Evolutionary conservation across 2,888 invertebrate species (phyloP), one percentile per base, ranked within the genome.

Genomic region (Drosophila bunnanda): DNA sequence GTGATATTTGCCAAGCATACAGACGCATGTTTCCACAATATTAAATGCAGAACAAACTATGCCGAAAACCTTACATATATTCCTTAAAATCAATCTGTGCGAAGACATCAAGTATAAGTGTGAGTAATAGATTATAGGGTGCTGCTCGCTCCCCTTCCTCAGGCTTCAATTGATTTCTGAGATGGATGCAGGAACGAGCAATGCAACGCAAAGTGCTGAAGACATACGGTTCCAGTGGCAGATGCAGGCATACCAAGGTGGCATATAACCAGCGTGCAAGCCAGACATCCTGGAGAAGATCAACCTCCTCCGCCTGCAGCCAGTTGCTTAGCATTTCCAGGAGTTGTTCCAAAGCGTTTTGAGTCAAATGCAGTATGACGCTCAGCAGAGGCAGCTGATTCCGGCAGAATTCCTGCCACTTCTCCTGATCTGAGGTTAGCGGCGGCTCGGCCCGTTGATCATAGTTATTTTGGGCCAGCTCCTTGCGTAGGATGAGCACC

Each of bases 251-350:
- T 17, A 88, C 89, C 25, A 93, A 67, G 1, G 88, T 85, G 4
- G 90, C 89, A 76, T 92, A 93, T 2, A 92, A 72, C 93, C 93
- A 93, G 12, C 82, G 83, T 1, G 91, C 91, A 2, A 92, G 58
- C 93, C 92, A 93, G 7, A 79, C 67, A 38, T 91, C 89, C 0
- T 60, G 66, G 4, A 75, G 53, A 6, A 91, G 70, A 67, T 91
- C 90, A 3, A 69, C 70, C 10, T 73, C 62, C 2, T 69, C 46
- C 15, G 52, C 46, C 28, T 77, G 68, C 46, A 93, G 53, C 92
- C 92, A 92, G 12, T 88, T 89, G 39, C 82, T 78, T 1, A 91
- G 77, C 77, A 89, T 82, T 61, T 90, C 90, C 15, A 93, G 66
- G 8, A 93, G 54, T 22, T 86, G 78, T 59, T 93, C 93, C 53